Evolutionary conservation across 2,888 invertebrate species (phyloP), one percentile per base, ranked within the genome.

Genomic region (Nomada ruficornis): DNA sequence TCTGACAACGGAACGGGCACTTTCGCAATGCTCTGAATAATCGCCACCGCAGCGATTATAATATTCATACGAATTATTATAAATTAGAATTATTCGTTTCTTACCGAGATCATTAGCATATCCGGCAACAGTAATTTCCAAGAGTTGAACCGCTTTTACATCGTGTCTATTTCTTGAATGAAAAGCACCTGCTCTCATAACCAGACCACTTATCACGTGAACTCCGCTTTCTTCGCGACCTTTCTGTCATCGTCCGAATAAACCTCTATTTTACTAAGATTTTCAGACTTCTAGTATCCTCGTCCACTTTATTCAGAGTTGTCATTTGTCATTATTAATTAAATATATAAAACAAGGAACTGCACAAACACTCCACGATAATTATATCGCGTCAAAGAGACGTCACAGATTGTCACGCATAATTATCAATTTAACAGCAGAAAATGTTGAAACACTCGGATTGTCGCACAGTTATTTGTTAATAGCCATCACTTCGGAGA

Each of bases 21-120:
- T 23, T 54, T 62, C 20, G 18, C 44, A 26, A 55, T 4, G 15
- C 3, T n/a, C 18, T 9, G 9, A n/a, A 2, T 1, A 42, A 26
- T n/a, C 2, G 23, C 3, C 23, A 0, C 13, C 11, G 23, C 2
- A 44, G 47, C 2, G 47, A 47, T 47, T 15, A 13, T 0, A 47
- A 1, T 11, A 10, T 47, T 3, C 11, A 10, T 2, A 2, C 15
- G 3, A 15, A 47, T 47, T 13, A 47, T 15, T 11, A 2, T 2
- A n/a, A 42, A 20, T 52, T 23, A 7, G 7, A 29, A n/a, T 36
- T 29, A 74, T 26, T 71, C 52, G 50, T 67, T 42, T 44, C 81
- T 76, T 59, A 85, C 84, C 76, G 59, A 62, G 42, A 23, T 67
- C 65, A 84, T 84, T 57, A 57, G 36, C 50, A 42, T 18, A 26